Evolutionary conservation across 2,888 invertebrate genomes (phyloP).

Genomic region (Caradrina kadenii): DNA sequence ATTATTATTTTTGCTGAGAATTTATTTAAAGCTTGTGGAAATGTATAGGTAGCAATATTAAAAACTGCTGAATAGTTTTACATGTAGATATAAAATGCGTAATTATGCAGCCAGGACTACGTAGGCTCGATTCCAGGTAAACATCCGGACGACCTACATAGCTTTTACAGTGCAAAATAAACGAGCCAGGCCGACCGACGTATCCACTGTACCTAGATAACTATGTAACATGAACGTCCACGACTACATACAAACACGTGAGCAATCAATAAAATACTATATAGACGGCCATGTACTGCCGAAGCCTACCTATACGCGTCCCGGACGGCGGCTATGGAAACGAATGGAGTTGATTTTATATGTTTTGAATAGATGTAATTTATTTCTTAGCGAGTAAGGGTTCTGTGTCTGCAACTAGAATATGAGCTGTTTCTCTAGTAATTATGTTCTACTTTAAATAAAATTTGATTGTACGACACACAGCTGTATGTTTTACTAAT

Average conservation of each 20-base stretch:
- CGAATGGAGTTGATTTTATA: slow-evolving; percentile 62
- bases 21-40: neutral
- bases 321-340: slow-evolving; percentile 62
- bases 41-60: neutral
- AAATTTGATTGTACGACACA: too few relatives aligned
- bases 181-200: slow-evolving; percentile 63
- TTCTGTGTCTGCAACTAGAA: neutral
- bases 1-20: neutral
- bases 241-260: slow-evolving; percentile 68
- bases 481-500: neutral
- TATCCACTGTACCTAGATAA: slow-evolving; percentile 66
- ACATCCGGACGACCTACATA: slow-evolving; percentile 70
- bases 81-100: slow-evolving; percentile 4
- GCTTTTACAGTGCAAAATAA: slow-evolving; percentile 70
- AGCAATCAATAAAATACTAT: slow-evolving; percentile 72
- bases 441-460: neutral
- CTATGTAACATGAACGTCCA: slow-evolving; percentile 73
- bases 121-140: slow-evolving; percentile 46
- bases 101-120: slow-evolving; percentile 8
- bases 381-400: neutral
- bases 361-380: slow-evolving; percentile 1
- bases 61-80: neutral
- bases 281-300: slow-evolving; percentile 63
- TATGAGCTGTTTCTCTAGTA: neutral
- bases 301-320: slow-evolving; percentile 53